A percentile compares a stretch with the other conserved stretches of the same genome.
phyloP scores from a whole-genome alignment of 2,888 invertebrate species.

The Gryllus longicercus region DNA sequence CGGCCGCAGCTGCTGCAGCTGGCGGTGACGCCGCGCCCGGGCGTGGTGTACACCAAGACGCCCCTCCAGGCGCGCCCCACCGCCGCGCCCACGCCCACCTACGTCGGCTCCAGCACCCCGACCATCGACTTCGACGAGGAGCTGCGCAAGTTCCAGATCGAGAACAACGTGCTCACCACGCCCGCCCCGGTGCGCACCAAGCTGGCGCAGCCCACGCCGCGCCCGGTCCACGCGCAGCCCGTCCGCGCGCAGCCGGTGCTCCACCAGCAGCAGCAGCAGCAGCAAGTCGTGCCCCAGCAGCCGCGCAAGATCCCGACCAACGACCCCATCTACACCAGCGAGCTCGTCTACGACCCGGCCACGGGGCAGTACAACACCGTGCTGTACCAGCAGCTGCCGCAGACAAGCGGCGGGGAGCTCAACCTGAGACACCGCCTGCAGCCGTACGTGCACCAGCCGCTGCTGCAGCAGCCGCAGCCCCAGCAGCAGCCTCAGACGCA shows the following conservation, averaged over 20 bases:
- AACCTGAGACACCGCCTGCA: constrained; percentile 70
- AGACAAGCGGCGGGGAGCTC: constrained; percentile 64
- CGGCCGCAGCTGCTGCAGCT: constrained; percentile 58
- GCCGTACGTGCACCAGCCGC: constrained; percentile 61
- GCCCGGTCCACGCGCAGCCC: constrained; percentile 22
- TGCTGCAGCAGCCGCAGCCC: constrained; percentile 46
- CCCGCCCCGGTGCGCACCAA: constrained; percentile 47
- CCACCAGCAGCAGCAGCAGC: constrained; percentile 41
- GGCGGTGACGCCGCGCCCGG: constrained; percentile 38
- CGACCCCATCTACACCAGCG: constrained; percentile 72
- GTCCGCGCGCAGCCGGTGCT: constrained; percentile 38
- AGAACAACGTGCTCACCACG: constrained; percentile 58
- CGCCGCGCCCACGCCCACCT: constrained; percentile 40
- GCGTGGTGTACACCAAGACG: constrained; percentile 41
- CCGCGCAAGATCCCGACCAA: constrained; percentile 45
- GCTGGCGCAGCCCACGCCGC: constrained; percentile 25
- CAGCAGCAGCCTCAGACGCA: constrained; percentile 60
- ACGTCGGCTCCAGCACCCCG: constrained; percentile 42
- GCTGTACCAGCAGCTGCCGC: constrained; percentile 70
- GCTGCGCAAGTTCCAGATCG: constrained; percentile 69
- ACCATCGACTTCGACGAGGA: constrained; percentile 66
- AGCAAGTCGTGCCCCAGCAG: constrained; percentile 29
- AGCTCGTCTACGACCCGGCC: constrained; percentile 70
- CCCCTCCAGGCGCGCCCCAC: constrained; percentile 39
- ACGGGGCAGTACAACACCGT: constrained; percentile 77